A percentile compares a stretch with the other conserved stretches of the same genome.
Evolutionary conservation across 1,140 invertebrate genomes (phyloP).

Genomic region (Cydia fagiglandana): DNA sequence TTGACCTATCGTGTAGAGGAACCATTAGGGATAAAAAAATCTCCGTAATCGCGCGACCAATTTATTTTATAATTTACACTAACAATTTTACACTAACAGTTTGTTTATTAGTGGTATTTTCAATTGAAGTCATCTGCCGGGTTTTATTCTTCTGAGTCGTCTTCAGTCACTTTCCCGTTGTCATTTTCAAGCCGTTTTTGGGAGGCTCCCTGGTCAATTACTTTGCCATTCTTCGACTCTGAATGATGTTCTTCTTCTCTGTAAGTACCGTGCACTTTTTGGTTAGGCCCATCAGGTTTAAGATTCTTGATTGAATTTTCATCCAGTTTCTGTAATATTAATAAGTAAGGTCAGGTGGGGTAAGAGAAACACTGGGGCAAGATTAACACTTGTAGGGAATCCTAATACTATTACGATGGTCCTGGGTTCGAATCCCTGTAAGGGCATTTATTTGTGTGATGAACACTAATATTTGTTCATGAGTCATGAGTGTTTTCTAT

Average conservation of each 20-base stretch:
- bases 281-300: neutral
- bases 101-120: neutral
- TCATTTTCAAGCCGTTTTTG: neutral
- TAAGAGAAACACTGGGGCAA: too few relatives aligned
- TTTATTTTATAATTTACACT: neutral
- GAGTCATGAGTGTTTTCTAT: too few relatives aligned
- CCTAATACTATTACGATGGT: too few relatives aligned
- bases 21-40: neutral
- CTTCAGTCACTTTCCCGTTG: constrained; percentile 31
- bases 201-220: neutral
- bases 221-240: constrained; percentile 15
- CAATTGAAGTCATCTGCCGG: neutral
- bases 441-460: too few relatives aligned
- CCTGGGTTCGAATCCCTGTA: too few relatives aligned
- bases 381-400: too few relatives aligned
- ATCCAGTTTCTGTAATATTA: too few relatives aligned
- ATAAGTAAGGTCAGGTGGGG: too few relatives aligned
- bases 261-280: neutral
- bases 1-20: too few relatives aligned
- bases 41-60: neutral
- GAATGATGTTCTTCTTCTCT: neutral
- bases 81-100: neutral
- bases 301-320: constrained; percentile 15
- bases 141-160: neutral
- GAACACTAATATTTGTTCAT: too few relatives aligned